phyloP scores from a whole-genome alignment of 2,113 vertebrate species.

The Psophia crepitans region DNA sequence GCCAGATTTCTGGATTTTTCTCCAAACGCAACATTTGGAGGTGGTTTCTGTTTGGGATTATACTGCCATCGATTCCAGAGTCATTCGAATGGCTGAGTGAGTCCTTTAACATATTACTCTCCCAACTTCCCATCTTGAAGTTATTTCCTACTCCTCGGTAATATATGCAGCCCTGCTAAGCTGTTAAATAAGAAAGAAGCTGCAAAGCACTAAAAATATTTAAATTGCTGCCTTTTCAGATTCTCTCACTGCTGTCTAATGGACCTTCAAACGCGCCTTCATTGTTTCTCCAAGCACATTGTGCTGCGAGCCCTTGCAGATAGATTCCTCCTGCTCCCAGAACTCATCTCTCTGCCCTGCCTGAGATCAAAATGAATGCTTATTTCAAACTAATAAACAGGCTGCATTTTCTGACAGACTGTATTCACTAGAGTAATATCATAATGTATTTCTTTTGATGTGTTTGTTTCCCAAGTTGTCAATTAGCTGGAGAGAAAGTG shows the following conservation, averaged over 20 bases:
- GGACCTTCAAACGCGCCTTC: neutral
- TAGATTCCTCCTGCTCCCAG: neutral
- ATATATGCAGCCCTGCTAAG: neutral
- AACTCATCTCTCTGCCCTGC: neutral
- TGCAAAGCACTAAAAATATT: neutral
- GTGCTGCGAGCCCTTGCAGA: neutral
- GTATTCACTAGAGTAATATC: constrained; percentile 6
- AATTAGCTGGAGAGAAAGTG: constrained; percentile 61
- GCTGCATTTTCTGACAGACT: constrained; percentile 32
- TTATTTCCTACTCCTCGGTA: neutral
- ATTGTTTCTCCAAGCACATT: neutral
- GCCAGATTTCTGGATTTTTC: neutral
- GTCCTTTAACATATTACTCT: neutral
- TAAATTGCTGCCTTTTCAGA: neutral
- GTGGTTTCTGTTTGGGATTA: neutral
- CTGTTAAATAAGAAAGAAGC: neutral
- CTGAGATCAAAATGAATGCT: constrained; percentile 1
- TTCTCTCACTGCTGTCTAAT: neutral
- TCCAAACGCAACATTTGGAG: neutral
- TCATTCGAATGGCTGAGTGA: fast-evolving
- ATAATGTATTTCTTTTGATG: constrained; percentile 20
- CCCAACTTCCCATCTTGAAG: neutral
- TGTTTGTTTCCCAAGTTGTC: constrained; percentile 59
- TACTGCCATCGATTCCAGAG: neutral
- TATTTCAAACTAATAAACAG: neutral